These are phyloP conservation scores for Pelodytes ibericus DNA, from an alignment of 2,797 vertebrate species.

Conservation along the genomic window DNA sequence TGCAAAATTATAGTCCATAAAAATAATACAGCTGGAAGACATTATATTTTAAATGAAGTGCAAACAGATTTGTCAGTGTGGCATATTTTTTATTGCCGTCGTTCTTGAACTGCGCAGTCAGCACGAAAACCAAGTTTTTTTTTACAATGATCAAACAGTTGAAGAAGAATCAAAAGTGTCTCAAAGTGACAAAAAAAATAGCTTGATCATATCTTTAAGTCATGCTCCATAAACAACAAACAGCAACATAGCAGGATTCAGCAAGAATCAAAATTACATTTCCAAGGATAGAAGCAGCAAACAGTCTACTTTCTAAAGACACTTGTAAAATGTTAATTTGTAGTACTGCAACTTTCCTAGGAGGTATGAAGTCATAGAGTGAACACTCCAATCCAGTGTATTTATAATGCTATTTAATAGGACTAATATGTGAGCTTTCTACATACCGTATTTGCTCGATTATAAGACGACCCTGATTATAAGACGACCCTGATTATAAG, in stretches of 20 bases:
- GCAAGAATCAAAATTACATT: constrained; percentile 3
- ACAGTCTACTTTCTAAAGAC: background rate
- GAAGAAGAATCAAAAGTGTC: background rate
- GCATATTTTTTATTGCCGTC: constrained; percentile 38
- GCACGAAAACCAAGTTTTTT: constrained; percentile 37
- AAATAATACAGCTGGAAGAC: constrained; percentile 47
- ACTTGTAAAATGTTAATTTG: no score
- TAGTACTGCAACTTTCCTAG: no score
- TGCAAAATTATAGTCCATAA: constrained; percentile 42
- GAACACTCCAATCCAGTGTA: no score
- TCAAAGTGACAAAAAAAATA: background rate
- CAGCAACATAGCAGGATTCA: constrained; percentile 1
- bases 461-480: no score
- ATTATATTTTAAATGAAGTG: constrained; percentile 38
- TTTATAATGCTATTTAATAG: no score
- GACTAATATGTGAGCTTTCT: no score
- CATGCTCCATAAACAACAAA: constrained; percentile 23
- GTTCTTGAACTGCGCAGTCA: constrained; percentile 32
- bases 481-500: no score
- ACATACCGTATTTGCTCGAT: no score
- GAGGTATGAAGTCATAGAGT: no score
- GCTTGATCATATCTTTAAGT: constrained; percentile 3
- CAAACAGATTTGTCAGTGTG: constrained; percentile 22
- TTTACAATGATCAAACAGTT: constrained; percentile 23
- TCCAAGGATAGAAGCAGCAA: background rate